Percentiles rank a stretch among this genome's conserved stretches.
Conservation (phyloP, 2,113 vertebrate genomes). For the Triplophysa tibetana region DNA sequence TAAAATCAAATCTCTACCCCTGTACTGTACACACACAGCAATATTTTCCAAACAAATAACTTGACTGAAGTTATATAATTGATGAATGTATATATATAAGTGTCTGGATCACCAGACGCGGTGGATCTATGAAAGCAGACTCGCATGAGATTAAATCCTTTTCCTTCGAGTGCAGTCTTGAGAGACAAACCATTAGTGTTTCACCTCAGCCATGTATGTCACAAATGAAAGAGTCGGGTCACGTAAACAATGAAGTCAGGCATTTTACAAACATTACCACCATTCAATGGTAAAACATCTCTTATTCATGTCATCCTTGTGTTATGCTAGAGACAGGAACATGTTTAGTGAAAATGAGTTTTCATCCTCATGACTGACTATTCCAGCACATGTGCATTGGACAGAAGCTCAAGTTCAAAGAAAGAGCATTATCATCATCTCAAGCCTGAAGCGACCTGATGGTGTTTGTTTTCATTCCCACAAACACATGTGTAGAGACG, state of each 20-base stretch:
- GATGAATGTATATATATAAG: no score
- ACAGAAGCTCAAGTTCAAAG: constrained; percentile 1
- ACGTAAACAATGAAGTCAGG: constrained; percentile 31
- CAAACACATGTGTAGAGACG: constrained; percentile 11
- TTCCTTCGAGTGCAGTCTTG: constrained; percentile 10
- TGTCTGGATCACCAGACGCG: background rate
- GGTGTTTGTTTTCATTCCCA: constrained; percentile 12
- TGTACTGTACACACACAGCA: no score
- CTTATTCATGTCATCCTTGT: background rate
- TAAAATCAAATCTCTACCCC: no score
- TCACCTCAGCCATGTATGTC: constrained; percentile 40
- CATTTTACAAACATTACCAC: background rate
- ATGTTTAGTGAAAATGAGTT: background rate
- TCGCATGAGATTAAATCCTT: constrained; percentile 21
- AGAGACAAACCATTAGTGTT: constrained; percentile 43
- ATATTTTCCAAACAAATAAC: no score
- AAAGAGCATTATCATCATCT: background rate
- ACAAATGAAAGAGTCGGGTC: constrained; percentile 16
- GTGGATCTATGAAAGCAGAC: background rate
- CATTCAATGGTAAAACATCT: background rate
- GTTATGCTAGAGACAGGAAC: background rate
- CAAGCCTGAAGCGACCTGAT: background rate
- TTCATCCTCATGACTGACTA: constrained; percentile 32
- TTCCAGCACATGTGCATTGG: constrained; percentile 14
- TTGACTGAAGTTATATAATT: no score